These are phyloP conservation scores for Onychostruthus taczanowskii DNA, from an alignment of 2,113 vertebrate genomes.

Conservation along the genomic window DNA sequence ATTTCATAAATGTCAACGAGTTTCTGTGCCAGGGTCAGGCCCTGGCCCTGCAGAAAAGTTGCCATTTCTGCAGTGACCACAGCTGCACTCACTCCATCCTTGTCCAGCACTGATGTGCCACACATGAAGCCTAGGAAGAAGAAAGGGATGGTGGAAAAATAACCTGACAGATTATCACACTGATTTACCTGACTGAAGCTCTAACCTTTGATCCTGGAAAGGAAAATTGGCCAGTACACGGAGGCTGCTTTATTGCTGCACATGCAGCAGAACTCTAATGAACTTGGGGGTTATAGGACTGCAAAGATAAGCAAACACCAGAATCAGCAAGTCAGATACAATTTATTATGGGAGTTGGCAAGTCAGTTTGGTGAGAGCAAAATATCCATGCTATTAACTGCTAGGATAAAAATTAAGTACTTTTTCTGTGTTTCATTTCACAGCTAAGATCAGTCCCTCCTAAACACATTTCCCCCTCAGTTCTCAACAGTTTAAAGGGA, in stretches of 20 bases:
- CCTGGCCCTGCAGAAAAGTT: slow-evolving; percentile 77
- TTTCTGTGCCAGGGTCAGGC: slow-evolving; percentile 79
- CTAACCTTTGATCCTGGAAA: neutral
- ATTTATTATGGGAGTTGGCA: neutral
- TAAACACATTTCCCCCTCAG: rapidly evolving
- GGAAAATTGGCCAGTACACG: no score
- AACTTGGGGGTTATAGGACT: neutral
- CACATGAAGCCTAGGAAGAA: slow-evolving; percentile 86
- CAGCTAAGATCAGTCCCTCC: neutral
- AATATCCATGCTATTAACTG: neutral
- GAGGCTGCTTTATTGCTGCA: neutral
- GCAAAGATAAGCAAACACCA: neutral
- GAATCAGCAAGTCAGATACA: neutral
- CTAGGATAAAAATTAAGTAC: neutral
- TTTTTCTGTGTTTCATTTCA: neutral
- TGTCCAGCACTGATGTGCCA: slow-evolving; percentile 86
- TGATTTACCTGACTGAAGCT: neutral
- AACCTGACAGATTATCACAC: neutral
- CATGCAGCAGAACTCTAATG: neutral
- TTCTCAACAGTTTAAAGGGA: neutral
- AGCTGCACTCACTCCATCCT: slow-evolving; percentile 93
- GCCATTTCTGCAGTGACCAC: slow-evolving; percentile 92
- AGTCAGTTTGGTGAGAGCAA: neutral
- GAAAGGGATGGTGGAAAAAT: neutral
- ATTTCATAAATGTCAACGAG: slow-evolving; percentile 83